phyloP scores from a whole-genome alignment of 2,888 invertebrate species.

The Leptopilina syphax region DNA sequence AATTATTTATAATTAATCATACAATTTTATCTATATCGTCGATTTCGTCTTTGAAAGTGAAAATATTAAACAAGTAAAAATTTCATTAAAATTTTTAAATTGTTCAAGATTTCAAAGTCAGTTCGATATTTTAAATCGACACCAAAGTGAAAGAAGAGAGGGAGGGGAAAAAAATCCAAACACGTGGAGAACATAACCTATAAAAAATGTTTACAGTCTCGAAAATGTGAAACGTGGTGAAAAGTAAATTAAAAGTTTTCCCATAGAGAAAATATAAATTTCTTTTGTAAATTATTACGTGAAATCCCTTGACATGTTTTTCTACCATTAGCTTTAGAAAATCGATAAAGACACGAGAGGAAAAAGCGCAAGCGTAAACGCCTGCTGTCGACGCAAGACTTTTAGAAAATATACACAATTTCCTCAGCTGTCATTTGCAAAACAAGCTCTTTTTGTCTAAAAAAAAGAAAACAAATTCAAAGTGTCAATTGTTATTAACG shows the following conservation, averaged over 20 bases:
- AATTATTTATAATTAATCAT: no score
- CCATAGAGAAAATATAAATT: neutral
- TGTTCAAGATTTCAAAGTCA: no score
- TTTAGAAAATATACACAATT: conserved; percentile 16
- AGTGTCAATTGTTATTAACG: conserved; percentile 7
- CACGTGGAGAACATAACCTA: conserved; percentile 27
- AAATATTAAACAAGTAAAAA: no score
- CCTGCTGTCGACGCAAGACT: conserved; percentile 2
- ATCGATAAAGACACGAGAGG: conserved; percentile 29
- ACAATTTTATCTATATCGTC: no score
- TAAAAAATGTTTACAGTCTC: neutral
- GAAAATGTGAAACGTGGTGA: no score
- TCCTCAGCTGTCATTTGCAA: conserved; percentile 32
- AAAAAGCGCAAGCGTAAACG: conserved; percentile 36
- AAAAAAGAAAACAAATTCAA: neutral
- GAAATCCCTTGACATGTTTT: neutral
- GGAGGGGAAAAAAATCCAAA: neutral
- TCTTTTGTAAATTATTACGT: neutral
- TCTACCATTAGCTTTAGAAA: neutral
- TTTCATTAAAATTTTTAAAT: no score
- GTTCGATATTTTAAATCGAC: no score
- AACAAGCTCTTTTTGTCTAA: conserved; percentile 8
- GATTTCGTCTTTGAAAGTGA: no score
- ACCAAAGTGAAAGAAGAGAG: no score
- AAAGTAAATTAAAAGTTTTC: neutral